Percentiles rank a stretch among this genome's conserved stretches.
These are phyloP conservation scores for Anisognathus igniventris DNA, from an alignment of 2,797 vertebrate species.

Conservation along the genomic window DNA sequence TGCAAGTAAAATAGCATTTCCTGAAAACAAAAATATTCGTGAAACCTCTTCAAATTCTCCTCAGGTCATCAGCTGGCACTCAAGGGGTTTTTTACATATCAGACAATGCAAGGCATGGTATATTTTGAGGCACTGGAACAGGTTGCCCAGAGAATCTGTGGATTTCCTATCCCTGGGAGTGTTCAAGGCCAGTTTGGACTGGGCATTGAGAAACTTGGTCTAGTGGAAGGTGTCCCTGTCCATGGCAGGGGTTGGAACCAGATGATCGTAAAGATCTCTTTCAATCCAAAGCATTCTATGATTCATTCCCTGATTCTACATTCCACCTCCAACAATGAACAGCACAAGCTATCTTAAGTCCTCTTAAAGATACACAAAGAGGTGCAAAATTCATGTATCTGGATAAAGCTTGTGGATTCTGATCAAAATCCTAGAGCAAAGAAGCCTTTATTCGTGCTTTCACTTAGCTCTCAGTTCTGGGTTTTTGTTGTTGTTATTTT, in stretches of 20 bases:
- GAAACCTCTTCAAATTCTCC: not conserved
- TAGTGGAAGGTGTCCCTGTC: not conserved
- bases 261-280: not conserved
- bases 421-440: not conserved
- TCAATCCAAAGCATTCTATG: not conserved
- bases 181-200: not conserved
- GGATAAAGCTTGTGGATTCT: not conserved
- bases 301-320: not conserved
- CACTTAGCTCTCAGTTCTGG: not conserved
- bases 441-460: not conserved
- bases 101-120: not conserved
- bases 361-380: not conserved
- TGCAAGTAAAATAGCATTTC: not conserved
- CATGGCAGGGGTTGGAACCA: not conserved
- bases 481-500: rapidly evolving
- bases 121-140: not conserved
- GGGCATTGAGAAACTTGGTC: not conserved
- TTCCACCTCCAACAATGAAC: not conserved
- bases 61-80: not conserved
- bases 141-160: not conserved
- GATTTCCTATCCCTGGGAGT: not conserved
- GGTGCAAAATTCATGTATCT: not conserved
- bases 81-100: not conserved
- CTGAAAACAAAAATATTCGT: not conserved
- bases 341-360: not conserved